Percentiles rank a stretch among this genome's conserved stretches.
phyloP scores from a whole-genome alignment of 2,797 vertebrate species.

The Neostethus bicornis region DNA sequence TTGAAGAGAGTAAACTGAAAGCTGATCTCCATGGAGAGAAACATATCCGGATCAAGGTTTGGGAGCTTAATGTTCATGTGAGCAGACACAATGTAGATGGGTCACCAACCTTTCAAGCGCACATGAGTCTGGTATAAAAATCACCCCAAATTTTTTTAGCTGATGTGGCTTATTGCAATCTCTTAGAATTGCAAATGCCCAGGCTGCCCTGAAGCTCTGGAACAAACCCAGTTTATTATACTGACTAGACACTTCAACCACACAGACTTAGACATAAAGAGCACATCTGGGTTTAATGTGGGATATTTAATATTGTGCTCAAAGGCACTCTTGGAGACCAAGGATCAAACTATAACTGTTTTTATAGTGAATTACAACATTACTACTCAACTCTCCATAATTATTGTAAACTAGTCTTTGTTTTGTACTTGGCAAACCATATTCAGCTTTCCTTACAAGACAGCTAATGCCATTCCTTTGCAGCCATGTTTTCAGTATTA shows the following conservation, averaged over 20 bases:
- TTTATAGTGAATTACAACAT: too few species aligned
- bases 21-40: constrained; percentile 24
- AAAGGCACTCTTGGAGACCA: neutral
- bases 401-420: neutral
- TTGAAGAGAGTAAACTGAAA: constrained; percentile 9
- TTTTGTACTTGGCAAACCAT: constrained; percentile 27
- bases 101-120: constrained; percentile 9
- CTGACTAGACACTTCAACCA: neutral
- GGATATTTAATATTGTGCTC: neutral
- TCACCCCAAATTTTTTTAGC: constrained; percentile 3
- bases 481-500: constrained; percentile 17
- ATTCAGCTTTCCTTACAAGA: constrained; percentile 21
- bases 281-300: neutral
- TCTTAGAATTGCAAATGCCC: constrained; percentile 4
- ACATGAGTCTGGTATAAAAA: constrained; percentile 3
- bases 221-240: neutral
- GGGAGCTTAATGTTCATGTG: constrained; percentile 8
- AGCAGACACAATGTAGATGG: neutral
- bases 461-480: constrained; percentile 39
- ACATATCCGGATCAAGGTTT: constrained; percentile 4
- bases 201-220: neutral
- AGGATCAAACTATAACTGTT: neutral
- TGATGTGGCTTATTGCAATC: neutral
- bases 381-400: neutral
- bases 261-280: neutral